Evolutionary conservation across 2,888 invertebrate genomes (phyloP), one percentile per base, ranked within the genome.

Genomic region (Dryococelus australis): DNA sequence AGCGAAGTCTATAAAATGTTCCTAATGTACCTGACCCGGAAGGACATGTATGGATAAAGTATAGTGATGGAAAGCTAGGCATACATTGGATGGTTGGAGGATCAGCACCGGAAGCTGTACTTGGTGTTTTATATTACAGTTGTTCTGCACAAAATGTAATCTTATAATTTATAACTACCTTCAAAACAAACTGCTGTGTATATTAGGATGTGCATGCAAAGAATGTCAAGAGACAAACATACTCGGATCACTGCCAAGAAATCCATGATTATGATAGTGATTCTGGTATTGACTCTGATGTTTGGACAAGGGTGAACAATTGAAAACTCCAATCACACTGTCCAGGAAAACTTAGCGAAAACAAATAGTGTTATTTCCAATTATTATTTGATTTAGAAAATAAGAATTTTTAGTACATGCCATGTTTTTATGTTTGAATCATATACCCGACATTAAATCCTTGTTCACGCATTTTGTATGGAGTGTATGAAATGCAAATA

Each of bases 221-320:
- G 28, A 4, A 27, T 83, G 83, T 83, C 20, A 35, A 83, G 24
- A 43, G 3, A 8, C 35, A 43, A 83, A 13, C 83, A 16, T 28
- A 35, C 8, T 43, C 35, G 28, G 35, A 28, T 83, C 83, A 83
- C 43, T 20, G 43, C 28, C 20, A 28, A 83, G 83, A 27, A 27
- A 43, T 83, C 43, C 20, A 35, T 28, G 83, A 83, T 27, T 83
- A 83, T n/a, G 35, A 83, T 24, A 35, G 83, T 83, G 83, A 83
- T 83, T 83, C 28, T 43, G 35, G 83, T 83, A 24, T 12, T 20
- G 43, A 83, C 43, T 28, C 24, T 16, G 16, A 83, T 13, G 43
- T 83, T 28, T 35, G 28, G 35, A 83, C 27, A 83, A 4, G 13
- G 24, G 43, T 35, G 43, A 83, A 35, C 16, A 5, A 83, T 16